phyloP scores from a whole-genome alignment of 2,888 invertebrate genomes.

The Panorpa germanica region DNA sequence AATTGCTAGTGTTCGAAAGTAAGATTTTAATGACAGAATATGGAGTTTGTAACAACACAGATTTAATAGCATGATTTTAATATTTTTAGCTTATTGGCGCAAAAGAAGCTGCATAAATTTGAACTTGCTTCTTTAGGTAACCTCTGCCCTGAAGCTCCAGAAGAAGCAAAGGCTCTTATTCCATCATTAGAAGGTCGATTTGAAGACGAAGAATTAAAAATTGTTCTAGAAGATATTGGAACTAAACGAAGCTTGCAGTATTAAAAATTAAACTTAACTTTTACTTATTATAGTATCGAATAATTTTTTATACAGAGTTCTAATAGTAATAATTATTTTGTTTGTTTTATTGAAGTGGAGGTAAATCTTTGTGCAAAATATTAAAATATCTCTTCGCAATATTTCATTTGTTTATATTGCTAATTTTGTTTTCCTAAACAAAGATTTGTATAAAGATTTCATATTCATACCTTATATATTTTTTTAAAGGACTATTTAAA shows the following conservation, averaged over 20 bases:
- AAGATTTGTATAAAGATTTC: too few relatives aligned
- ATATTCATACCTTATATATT: too few relatives aligned
- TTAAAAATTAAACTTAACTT: too few relatives aligned
- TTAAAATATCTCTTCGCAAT: too few relatives aligned
- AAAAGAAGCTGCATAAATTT: constrained; percentile 94
- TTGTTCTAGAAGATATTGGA: constrained; percentile 93
- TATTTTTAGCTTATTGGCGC: constrained; percentile 60
- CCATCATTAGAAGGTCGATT: constrained; percentile 93
- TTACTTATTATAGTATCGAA: too few relatives aligned
- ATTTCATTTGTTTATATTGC: too few relatives aligned
- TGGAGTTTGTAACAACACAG: not conserved
- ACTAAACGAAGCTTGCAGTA: constrained; percentile 97
- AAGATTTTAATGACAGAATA: constrained; percentile 16
- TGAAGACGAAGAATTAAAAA: constrained; percentile 94
- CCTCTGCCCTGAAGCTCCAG: constrained; percentile 95
- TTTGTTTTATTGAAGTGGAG: too few relatives aligned
- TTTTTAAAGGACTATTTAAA: too few relatives aligned
- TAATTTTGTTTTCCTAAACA: too few relatives aligned
- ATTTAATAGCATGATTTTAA: constrained; percentile 10
- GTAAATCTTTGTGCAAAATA: too few relatives aligned
- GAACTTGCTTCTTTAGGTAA: constrained; percentile 95
- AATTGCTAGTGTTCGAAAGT: constrained; percentile 90
- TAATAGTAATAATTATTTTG: too few relatives aligned
- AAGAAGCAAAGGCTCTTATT: constrained; percentile 94
- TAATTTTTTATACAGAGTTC: too few relatives aligned